Evolutionary conservation across 53 echinoderm and acorn worm genomes (phyloP).

Genomic region (Holothuria scabra): DNA sequence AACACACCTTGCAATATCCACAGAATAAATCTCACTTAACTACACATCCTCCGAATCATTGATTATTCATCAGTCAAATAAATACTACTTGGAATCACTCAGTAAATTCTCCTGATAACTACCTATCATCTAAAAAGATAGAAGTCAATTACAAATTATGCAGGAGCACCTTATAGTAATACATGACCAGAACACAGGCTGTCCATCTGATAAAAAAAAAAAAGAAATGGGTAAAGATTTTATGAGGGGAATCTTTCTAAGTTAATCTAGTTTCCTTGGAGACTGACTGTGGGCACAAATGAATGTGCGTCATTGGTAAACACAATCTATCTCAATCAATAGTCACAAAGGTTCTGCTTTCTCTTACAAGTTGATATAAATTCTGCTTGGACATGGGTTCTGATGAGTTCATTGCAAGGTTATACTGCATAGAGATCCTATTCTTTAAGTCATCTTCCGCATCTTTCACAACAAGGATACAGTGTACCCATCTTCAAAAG

Average conservation of each 20-base stretch:
- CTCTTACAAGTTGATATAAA: too few relatives aligned
- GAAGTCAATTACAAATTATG: too few relatives aligned
- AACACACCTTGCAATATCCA: too few relatives aligned
- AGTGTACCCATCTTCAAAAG: too few relatives aligned
- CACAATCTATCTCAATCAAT: constrained; percentile 9
- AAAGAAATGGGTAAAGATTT: not conserved
- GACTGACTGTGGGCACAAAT: not conserved
- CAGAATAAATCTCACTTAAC: too few relatives aligned
- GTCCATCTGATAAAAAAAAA: constrained; percentile 20
- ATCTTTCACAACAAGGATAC: too few relatives aligned
- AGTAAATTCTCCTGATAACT: not conserved
- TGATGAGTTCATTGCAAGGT: too few relatives aligned
- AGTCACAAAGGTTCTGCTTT: not conserved
- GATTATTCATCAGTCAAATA: not conserved
- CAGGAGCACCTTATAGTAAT: constrained; percentile 11
- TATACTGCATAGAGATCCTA: too few relatives aligned
- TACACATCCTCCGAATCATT: too few relatives aligned
- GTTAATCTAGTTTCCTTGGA: constrained; percentile 15
- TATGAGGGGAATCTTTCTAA: not conserved
- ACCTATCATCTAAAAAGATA: not conserved
- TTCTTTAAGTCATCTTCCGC: too few relatives aligned
- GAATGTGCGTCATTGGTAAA: constrained; percentile 29
- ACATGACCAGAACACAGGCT: not conserved
- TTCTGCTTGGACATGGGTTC: too few relatives aligned
- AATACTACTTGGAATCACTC: not conserved